These are phyloP conservation scores for Drosophila sucinea DNA, from an alignment of 1,140 invertebrate species.

Conservation along the genomic window DNA sequence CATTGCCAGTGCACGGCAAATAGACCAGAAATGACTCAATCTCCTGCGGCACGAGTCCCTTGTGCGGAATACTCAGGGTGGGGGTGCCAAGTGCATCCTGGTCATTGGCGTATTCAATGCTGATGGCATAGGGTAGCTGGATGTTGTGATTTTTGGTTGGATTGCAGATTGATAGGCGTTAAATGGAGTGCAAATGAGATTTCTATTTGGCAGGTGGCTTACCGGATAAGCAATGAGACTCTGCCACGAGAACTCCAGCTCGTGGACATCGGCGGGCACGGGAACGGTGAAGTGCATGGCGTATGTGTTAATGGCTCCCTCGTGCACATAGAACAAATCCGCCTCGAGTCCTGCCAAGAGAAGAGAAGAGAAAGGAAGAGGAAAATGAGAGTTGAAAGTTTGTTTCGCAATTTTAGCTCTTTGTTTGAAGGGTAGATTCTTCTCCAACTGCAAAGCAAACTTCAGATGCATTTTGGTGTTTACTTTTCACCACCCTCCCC, in stretches of 20 bases:
- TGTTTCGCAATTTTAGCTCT: constrained; percentile 56
- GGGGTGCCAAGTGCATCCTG: constrained; percentile 89
- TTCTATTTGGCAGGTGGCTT: constrained; percentile 80
- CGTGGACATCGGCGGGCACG: constrained; percentile 90
- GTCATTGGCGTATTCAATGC: constrained; percentile 89
- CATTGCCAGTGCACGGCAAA: constrained; percentile 89
- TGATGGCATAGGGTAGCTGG: constrained; percentile 90
- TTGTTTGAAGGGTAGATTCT: background rate
- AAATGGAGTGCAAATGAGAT: constrained; percentile 66
- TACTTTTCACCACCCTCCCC: constrained; percentile 40
- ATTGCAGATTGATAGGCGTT: constrained; percentile 23
- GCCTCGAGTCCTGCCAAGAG: constrained; percentile 89
- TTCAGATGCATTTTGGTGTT: constrained; percentile 66
- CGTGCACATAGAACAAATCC: constrained; percentile 92
- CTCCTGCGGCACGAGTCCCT: constrained; percentile 89
- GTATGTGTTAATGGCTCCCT: constrained; percentile 95
- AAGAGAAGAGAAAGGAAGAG: constrained; percentile 3
- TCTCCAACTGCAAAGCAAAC: constrained; percentile 56
- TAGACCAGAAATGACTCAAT: constrained; percentile 91
- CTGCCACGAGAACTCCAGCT: constrained; percentile 95
- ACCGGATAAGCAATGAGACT: constrained; percentile 90
- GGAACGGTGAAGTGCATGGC: constrained; percentile 94
- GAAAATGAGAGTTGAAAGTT: constrained; percentile 55
- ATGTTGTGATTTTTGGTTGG: constrained; percentile 2
- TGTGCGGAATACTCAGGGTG: constrained; percentile 91